Evolutionary conservation across 2,113 vertebrate genomes (phyloP), one percentile per base, ranked within the genome.

Genomic region (Pygathrix nemaeus): DNA sequence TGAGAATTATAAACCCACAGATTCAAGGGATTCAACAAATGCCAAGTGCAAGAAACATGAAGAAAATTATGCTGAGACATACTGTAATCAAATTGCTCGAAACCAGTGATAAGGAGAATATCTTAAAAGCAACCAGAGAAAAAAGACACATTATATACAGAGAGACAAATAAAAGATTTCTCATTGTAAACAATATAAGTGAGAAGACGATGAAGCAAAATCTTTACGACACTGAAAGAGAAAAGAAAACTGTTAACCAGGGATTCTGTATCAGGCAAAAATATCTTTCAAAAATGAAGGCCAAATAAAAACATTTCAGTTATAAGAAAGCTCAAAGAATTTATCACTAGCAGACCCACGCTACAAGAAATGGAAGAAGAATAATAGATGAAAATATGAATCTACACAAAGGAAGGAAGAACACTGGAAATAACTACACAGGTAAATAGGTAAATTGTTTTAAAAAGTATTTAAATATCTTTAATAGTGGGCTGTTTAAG

Each of bases 151-250:
- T 92, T 94, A 43, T 9, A 17, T 89, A 92, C 25, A 88, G 35
- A 96, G 35, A 90, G 70, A 89, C 27, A 79, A 92, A 93, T 52
- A 20, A 73, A 82, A 93, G 59, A 48, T 70, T 94, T 83, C 32
- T 93, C 43, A 48, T 55, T 88, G 23, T 88, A 78, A 88, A 83
- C 32, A 83, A 72, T 72, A 59, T 59, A 95, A 86, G 61, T 82
- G 35, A 87, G 55, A 92, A 88, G 13, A 88, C 14, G 59, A 5
- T 75, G 14, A 10, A 88, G 30, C 40, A 89, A 94, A 89, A 76
- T 61, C 10, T 92, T 96, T 52, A 52, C 66, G 81, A 73, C 23
- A 81, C 11, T 59, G 59, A 76, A 76, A 90, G 38, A 48, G 70
- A 72, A 86, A 76, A 61, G 16, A 79, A 86, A 52, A 55, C 6